Percentiles rank a stretch among this genome's conserved stretches.
phyloP scores from a whole-genome alignment of 1,140 invertebrate genomes.

The Cyrtorhinus lividipennis region DNA sequence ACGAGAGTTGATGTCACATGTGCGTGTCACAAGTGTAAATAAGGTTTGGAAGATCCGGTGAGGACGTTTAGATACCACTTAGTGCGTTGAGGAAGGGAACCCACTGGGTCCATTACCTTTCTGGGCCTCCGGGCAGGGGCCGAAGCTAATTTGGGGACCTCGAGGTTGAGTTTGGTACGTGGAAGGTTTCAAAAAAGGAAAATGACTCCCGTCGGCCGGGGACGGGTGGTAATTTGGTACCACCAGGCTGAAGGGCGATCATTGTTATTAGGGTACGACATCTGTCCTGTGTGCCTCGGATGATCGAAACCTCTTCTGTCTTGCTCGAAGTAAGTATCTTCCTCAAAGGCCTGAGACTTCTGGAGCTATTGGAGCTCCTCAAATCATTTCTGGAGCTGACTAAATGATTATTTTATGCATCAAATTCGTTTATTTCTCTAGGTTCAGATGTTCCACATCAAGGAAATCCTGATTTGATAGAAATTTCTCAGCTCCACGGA shows the following conservation, averaged over 20 bases:
- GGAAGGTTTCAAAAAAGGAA: not conserved
- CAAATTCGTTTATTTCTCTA: too few relatives aligned
- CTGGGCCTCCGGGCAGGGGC: not conserved
- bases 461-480: too few relatives aligned
- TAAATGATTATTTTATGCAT: too few relatives aligned
- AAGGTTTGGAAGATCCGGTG: not conserved
- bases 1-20: conserved; percentile 8
- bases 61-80: conserved; percentile 3
- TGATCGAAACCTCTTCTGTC: too few relatives aligned
- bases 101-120: not conserved
- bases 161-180: not conserved
- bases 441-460: too few relatives aligned
- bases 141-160: not conserved
- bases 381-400: too few relatives aligned
- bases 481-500: too few relatives aligned
- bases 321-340: too few relatives aligned
- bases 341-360: too few relatives aligned
- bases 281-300: conserved; percentile 10
- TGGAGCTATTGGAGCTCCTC: too few relatives aligned
- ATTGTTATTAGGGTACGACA: conserved; percentile 10
- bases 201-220: too few relatives aligned
- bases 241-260: not conserved
- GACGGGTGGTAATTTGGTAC: not conserved
- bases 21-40: conserved; percentile 13
- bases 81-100: not conserved